Percentiles rank a stretch among this genome's conserved stretches.
phyloP scores from a whole-genome alignment of 2,797 vertebrate genomes.

The Notolepis coatsorum region DNA sequence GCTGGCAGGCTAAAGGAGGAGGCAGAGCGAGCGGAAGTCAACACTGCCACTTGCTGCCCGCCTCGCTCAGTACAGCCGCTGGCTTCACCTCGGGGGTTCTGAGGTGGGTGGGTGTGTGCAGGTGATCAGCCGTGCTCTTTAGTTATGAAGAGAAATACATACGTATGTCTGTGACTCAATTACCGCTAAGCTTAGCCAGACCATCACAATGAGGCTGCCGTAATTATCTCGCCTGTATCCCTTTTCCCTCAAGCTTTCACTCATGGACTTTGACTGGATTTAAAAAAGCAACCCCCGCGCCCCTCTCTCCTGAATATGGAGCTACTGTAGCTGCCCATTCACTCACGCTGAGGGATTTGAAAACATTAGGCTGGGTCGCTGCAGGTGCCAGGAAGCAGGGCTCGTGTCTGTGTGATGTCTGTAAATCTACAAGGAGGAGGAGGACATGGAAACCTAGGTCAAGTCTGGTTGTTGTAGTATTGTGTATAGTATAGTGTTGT shows the following conservation, averaged over 20 bases:
- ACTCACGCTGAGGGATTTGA: not conserved
- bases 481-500: no score
- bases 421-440: not conserved
- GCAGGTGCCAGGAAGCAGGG: not conserved
- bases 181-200: conserved; percentile 17
- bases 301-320: not conserved
- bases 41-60: conserved; percentile 72
- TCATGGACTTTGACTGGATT: conserved; percentile 1
- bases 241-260: not conserved
- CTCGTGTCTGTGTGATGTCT: not conserved
- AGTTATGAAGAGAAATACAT: conserved; percentile 54
- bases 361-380: not conserved
- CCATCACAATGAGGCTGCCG: conserved; percentile 29
- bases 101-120: no score
- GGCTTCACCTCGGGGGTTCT: not conserved
- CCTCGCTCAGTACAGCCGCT: conserved; percentile 8
- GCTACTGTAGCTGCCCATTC: not conserved
- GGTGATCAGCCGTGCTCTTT: conserved; percentile 33
- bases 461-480: no score
- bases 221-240: conserved; percentile 24
- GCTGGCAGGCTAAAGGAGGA: conserved; percentile 40
- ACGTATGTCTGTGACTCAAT: conserved; percentile 47
- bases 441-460: not conserved
- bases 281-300: no score
- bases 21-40: conserved; percentile 39